Percentiles rank a stretch among this genome's conserved stretches.
phyloP scores from a whole-genome alignment of 2,888 invertebrate species.

The Scrobipalpa atriplicella region DNA sequence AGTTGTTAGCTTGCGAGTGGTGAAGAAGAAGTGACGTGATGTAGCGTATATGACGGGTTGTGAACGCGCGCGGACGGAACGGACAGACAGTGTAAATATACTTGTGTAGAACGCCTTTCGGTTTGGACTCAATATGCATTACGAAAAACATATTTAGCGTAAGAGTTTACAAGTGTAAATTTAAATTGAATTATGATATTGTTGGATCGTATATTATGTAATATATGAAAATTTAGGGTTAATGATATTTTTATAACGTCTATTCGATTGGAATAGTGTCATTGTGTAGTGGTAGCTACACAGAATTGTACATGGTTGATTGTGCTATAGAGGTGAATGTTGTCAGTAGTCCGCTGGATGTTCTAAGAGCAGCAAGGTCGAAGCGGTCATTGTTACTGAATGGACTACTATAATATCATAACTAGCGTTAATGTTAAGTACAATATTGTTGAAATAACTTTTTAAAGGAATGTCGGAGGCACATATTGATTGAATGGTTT shows the following conservation, averaged over 20 bases:
- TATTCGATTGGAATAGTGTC: slow-evolving; percentile 50
- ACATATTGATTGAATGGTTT: slow-evolving; percentile 70
- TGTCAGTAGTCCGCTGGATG: slow-evolving; percentile 13
- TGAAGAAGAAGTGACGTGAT: not conserved
- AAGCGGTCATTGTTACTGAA: slow-evolving; percentile 33
- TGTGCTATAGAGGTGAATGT: slow-evolving; percentile 45
- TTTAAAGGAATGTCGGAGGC: slow-evolving; percentile 64
- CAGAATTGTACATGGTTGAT: slow-evolving; percentile 52
- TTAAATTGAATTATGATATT: slow-evolving; percentile 75
- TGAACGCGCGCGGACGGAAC: slow-evolving; percentile 48
- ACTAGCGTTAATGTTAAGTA: slow-evolving; percentile 75
- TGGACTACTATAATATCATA: slow-evolving; percentile 57
- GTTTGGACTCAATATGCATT: slow-evolving; percentile 49
- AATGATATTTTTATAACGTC: slow-evolving; percentile 64
- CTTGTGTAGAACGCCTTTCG: slow-evolving; percentile 32
- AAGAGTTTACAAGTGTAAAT: slow-evolving; percentile 75
- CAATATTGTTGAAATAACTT: slow-evolving; percentile 76
- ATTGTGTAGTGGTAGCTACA: slow-evolving; percentile 43
- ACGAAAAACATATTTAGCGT: slow-evolving; percentile 57
- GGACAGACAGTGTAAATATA: slow-evolving; percentile 53
- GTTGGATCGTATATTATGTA: slow-evolving; percentile 72
- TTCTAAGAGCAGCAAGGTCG: not conserved
- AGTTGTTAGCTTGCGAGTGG: not conserved
- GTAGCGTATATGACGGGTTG: slow-evolving; percentile 44
- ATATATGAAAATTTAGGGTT: slow-evolving; percentile 71